Percentiles rank a stretch among this genome's conserved stretches.
phyloP scores from a whole-genome alignment of 2,888 invertebrate genomes.

The Hypsopygia costalis region DNA sequence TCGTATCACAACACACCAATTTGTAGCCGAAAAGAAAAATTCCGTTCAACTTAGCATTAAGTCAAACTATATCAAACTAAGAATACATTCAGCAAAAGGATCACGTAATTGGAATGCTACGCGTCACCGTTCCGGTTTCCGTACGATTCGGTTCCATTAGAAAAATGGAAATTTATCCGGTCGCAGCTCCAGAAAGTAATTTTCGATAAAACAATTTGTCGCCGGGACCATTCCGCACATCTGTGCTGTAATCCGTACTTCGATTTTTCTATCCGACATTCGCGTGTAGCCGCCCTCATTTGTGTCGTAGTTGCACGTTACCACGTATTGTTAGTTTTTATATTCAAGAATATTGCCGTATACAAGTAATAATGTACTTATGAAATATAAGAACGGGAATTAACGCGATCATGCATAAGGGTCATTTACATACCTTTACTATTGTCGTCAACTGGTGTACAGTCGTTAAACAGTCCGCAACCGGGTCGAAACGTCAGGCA shows the following conservation, averaged over 20 bases:
- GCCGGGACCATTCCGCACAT: slow-evolving; percentile 63
- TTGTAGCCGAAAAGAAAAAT: neutral
- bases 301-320: slow-evolving; percentile 9
- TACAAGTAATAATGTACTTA: no score
- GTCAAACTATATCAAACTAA: slow-evolving; percentile 9
- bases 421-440: no score
- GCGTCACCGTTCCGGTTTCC: slow-evolving; percentile 20
- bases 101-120: slow-evolving; percentile 35
- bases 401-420: no score
- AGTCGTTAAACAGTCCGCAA: no score
- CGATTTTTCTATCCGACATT: slow-evolving; percentile 38
- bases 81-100: slow-evolving; percentile 11
- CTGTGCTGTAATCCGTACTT: slow-evolving; percentile 52
- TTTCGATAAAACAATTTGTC: slow-evolving; percentile 80
- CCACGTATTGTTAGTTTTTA: slow-evolving; percentile 6
- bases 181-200: slow-evolving; percentile 62
- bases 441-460: no score
- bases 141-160: slow-evolving; percentile 54
- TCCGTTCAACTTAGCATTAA: neutral
- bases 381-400: no score
- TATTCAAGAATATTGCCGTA: no score
- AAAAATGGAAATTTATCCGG: slow-evolving; percentile 68
- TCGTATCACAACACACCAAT: neutral
- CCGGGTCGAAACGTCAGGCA: no score
- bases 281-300: slow-evolving; percentile 23